Evolutionary conservation across 2,888 invertebrate genomes (phyloP).

Genomic region (Tanypteryx hageni): DNA sequence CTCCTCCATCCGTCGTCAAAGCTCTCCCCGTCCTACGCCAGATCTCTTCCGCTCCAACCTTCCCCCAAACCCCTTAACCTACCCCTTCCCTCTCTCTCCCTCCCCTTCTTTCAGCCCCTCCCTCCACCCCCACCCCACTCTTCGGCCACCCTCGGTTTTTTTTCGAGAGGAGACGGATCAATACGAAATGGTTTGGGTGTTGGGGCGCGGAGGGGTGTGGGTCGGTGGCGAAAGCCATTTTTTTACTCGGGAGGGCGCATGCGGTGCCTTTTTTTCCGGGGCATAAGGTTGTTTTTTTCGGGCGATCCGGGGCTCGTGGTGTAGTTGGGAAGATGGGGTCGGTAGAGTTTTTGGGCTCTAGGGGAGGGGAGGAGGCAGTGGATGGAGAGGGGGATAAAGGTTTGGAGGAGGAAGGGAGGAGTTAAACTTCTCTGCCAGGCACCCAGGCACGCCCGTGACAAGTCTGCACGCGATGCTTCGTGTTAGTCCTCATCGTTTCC

Average conservation of each 20-base stretch:
- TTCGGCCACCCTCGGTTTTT: not conserved
- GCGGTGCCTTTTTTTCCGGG: slow-evolving; percentile 20
- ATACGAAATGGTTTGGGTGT: slow-evolving; percentile 56
- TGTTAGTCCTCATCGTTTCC: slow-evolving; percentile 9
- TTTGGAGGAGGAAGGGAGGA: not conserved
- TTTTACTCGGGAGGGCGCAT: slow-evolving; percentile 20
- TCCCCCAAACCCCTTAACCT: not conserved
- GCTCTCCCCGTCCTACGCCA: not conserved
- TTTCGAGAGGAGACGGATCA: slow-evolving; percentile 55
- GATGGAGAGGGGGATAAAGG: slow-evolving; percentile 38
- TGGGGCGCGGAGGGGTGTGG: not conserved
- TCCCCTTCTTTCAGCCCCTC: not conserved
- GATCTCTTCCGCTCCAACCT: not conserved
- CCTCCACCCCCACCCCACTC: not conserved
- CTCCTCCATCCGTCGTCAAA: too few relatives aligned
- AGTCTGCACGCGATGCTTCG: slow-evolving; percentile 57
- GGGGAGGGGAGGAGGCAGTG: not conserved
- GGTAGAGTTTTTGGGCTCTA: slow-evolving; percentile 29
- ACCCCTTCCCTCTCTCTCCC: not conserved
- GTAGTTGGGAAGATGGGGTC: slow-evolving; percentile 45
- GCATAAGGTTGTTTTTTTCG: not conserved
- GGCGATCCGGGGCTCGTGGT: slow-evolving; percentile 21
- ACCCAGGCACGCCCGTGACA: slow-evolving; percentile 63
- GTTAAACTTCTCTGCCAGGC: slow-evolving; percentile 49
- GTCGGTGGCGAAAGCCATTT: not conserved